Conservation (phyloP, 2,888 invertebrate species). For the Caenorhabditis plicata region DNA sequence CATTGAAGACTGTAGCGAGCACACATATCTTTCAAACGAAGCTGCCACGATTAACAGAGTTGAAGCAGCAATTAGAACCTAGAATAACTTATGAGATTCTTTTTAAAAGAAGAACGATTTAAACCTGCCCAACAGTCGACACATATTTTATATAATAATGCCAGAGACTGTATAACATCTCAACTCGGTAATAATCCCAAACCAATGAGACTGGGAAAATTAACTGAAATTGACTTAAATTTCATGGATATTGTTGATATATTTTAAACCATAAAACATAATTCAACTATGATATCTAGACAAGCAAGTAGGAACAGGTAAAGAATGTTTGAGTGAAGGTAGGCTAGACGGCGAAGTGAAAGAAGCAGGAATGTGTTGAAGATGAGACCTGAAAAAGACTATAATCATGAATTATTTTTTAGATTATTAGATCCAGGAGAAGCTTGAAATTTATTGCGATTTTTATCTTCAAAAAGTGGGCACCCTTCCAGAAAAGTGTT, state of each 20-base stretch:
- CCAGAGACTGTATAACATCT: conserved; percentile 44
- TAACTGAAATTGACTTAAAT: conserved; percentile 26
- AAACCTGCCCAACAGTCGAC: conserved; percentile 45
- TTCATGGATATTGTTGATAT: neutral
- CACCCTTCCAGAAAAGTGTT: neutral
- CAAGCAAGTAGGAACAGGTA: conserved; percentile 45
- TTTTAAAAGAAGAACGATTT: neutral
- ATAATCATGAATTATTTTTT: too few relatives aligned
- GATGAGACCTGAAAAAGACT: conserved; percentile 38
- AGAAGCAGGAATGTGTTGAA: conserved; percentile 43
- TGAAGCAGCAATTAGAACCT: conserved; percentile 46
- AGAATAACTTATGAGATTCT: conserved; percentile 1
- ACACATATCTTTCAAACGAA: conserved; percentile 51
- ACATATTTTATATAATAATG: conserved; percentile 45
- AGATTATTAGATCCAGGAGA: too few relatives aligned
- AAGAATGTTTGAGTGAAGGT: conserved; percentile 33
- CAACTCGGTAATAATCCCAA: conserved; percentile 43
- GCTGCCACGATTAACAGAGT: conserved; percentile 56
- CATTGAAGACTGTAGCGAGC: conserved; percentile 29
- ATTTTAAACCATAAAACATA: conserved; percentile 42
- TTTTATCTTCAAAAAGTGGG: neutral
- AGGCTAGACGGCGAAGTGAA: conserved; percentile 31
- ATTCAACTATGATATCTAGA: conserved; percentile 47
- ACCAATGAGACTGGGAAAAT: conserved; percentile 42
- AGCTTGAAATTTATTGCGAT: conserved; percentile 2